Conservation (phyloP, 1,140 invertebrate genomes). For the Hyles euphorbiae region DNA sequence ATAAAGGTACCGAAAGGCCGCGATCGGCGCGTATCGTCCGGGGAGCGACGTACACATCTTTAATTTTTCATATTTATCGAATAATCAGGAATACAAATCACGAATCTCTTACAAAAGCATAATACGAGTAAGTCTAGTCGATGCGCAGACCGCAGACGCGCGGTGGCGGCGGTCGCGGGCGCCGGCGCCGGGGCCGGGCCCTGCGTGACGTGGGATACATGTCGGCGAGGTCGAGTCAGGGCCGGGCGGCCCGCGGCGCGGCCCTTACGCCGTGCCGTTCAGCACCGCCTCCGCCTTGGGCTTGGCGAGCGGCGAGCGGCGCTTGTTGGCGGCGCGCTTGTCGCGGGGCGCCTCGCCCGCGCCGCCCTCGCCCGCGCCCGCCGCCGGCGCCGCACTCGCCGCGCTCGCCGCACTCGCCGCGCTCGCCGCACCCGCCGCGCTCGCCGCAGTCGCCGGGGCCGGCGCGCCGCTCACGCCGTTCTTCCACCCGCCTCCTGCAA, state of each 20-base stretch:
- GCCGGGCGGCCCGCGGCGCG: conserved; percentile 50
- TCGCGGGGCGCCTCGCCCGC: conserved; percentile 26
- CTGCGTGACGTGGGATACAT: background rate
- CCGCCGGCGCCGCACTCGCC: conserved; percentile 33
- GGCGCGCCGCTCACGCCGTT: conserved; percentile 51
- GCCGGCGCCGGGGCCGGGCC: conserved; percentile 4
- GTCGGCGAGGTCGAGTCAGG: background rate
- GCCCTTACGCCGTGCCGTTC: conserved; percentile 37
- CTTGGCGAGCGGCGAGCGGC: conserved; percentile 31
- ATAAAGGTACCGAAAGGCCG: conserved; percentile 43
- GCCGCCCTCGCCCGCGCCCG: conserved; percentile 29
- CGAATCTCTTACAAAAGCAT: conserved; percentile 71
- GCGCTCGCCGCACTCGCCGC: conserved; percentile 30
- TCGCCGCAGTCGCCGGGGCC: conserved; percentile 37
- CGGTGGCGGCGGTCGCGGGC: conserved; percentile 1
- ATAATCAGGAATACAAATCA: conserved; percentile 71
- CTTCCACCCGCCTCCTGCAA: conserved; percentile 77
- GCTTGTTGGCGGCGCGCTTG: conserved; percentile 23
- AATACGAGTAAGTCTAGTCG: conserved; percentile 60
- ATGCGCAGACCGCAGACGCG: conserved; percentile 8
- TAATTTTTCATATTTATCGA: conserved; percentile 58
- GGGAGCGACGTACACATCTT: conserved; percentile 60
- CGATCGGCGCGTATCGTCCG: conserved; percentile 42
- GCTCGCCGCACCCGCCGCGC: conserved; percentile 38
- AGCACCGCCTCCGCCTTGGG: conserved; percentile 38